Conservation (phyloP, 2,888 invertebrate species). For the Torymus auratus region DNA sequence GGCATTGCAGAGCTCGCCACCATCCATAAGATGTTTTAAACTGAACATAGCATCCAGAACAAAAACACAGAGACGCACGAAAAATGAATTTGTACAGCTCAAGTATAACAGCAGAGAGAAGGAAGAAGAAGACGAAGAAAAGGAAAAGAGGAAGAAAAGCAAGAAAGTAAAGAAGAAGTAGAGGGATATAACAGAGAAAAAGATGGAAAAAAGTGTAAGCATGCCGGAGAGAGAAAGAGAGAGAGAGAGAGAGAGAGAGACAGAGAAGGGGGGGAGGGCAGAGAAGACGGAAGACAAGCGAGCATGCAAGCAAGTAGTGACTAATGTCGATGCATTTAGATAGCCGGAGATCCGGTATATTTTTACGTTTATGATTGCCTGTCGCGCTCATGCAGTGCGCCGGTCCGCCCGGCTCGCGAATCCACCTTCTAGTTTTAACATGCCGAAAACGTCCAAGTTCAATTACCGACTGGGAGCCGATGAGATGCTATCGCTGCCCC, state of each 20-base stretch:
- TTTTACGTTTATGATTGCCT: conserved; percentile 58
- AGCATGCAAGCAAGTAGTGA: conserved; percentile 21
- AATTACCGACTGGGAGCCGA: conserved; percentile 60
- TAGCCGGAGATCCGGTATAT: conserved; percentile 54
- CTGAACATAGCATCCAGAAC: conserved; percentile 33
- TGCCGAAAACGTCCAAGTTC: conserved; percentile 60
- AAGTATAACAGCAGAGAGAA: background rate
- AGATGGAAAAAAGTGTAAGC: background rate
- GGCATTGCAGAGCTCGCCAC: conserved; percentile 37
- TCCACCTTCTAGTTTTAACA: conserved; percentile 51
- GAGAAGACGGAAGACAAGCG: conserved; percentile 33
- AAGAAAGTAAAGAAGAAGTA: conserved; percentile 28
- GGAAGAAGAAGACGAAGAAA: background rate
- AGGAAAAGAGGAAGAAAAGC: background rate
- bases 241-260: conserved; percentile 10
- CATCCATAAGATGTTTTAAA: conserved; percentile 52
- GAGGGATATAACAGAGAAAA: background rate
- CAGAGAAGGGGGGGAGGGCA: background rate
- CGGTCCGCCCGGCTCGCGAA: conserved; percentile 14
- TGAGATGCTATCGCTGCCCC: conserved; percentile 58
- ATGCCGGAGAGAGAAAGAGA: background rate
- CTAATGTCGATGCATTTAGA: conserved; percentile 58
- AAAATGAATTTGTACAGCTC: background rate
- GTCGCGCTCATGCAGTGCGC: conserved; percentile 26
- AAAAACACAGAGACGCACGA: conserved; percentile 27